Conservation (phyloP, 2,888 invertebrate genomes). For the Ormyrus pomaceus region DNA sequence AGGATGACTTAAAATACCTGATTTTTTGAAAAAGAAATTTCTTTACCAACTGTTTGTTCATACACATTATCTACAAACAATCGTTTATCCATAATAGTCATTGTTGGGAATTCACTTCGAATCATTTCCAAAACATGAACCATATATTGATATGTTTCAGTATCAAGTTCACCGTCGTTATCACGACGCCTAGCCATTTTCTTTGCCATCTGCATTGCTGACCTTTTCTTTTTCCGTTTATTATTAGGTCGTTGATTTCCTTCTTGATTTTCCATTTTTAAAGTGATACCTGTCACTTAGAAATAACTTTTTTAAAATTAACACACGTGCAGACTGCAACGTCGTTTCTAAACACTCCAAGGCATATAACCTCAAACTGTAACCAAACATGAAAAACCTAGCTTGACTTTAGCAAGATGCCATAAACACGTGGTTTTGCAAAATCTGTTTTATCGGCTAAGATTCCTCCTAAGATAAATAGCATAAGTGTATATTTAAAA, state of each 20-base stretch:
- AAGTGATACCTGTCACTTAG: constrained; percentile 2
- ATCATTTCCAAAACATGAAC: constrained; percentile 85
- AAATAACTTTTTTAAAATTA: background rate
- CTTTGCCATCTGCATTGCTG: constrained; percentile 83
- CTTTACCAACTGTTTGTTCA: constrained; percentile 83
- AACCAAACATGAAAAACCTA: too few relatives aligned
- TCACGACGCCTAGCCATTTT: constrained; percentile 85
- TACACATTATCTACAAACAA: constrained; percentile 86
- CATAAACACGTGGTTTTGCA: background rate
- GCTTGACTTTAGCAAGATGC: too few relatives aligned
- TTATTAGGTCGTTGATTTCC: constrained; percentile 65
- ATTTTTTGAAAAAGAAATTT: constrained; percentile 85
- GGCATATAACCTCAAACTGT: constrained; percentile 17
- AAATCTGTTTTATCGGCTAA: constrained; percentile 11
- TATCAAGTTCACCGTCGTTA: constrained; percentile 78
- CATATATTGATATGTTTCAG: constrained; percentile 87
- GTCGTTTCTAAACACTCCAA: constrained; percentile 26
- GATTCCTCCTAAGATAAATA: background rate
- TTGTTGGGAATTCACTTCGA: constrained; percentile 81
- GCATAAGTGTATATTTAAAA: background rate
- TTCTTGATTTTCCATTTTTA: constrained; percentile 37
- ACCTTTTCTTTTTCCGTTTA: constrained; percentile 81
- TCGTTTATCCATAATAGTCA: constrained; percentile 81
- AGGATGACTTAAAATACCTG: constrained; percentile 74
- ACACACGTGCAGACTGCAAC: background rate